A percentile compares a stretch with the other conserved stretches of the same genome.
phyloP scores from a whole-genome alignment of 2,797 vertebrate species.

The Sebastes flavidus region DNA sequence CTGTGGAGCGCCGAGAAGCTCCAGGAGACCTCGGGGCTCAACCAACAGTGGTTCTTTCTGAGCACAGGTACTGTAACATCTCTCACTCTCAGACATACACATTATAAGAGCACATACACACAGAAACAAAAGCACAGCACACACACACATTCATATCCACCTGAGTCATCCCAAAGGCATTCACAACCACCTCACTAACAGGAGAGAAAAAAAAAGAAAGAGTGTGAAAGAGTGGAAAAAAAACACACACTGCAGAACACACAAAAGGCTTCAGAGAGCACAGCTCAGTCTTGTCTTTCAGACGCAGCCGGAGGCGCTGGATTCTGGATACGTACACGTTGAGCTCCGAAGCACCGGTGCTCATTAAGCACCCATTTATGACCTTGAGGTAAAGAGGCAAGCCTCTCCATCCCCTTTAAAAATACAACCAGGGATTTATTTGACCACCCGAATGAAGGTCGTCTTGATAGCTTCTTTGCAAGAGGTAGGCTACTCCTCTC shows the following conservation, averaged over 20 bases:
- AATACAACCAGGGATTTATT: slow-evolving; percentile 24
- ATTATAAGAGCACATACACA: slow-evolving; percentile 17
- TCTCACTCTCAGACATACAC: slow-evolving; percentile 2
- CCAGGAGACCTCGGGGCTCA: slow-evolving; percentile 52
- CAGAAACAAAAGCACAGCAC: slow-evolving; percentile 17
- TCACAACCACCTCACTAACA: slow-evolving; percentile 65
- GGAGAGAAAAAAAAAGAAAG: slow-evolving; percentile 20
- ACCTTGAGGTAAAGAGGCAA: slow-evolving; percentile 37
- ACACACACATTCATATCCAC: slow-evolving; percentile 33
- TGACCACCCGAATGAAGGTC: slow-evolving; percentile 29
- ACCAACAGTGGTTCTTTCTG: slow-evolving; percentile 40
- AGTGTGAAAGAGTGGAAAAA: slow-evolving; percentile 25
- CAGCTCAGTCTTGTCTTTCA: slow-evolving; percentile 59
- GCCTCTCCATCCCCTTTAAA: neutral
- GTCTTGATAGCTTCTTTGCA: neutral
- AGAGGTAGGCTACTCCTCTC: neutral
- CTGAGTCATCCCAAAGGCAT: slow-evolving; percentile 78
- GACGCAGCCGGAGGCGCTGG: slow-evolving; percentile 57
- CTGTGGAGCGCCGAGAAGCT: slow-evolving; percentile 38
- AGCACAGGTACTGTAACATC: slow-evolving; percentile 65
- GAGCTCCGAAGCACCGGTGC: slow-evolving; percentile 32
- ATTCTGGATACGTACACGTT: slow-evolving; percentile 43
- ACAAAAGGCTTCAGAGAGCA: slow-evolving; percentile 59
- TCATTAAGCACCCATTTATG: slow-evolving; percentile 55
- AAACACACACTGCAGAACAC: slow-evolving; percentile 30